Base-by-base conservation (phyloP, 2,888 invertebrate species). In the Dermolepida albohirtum region DNA sequence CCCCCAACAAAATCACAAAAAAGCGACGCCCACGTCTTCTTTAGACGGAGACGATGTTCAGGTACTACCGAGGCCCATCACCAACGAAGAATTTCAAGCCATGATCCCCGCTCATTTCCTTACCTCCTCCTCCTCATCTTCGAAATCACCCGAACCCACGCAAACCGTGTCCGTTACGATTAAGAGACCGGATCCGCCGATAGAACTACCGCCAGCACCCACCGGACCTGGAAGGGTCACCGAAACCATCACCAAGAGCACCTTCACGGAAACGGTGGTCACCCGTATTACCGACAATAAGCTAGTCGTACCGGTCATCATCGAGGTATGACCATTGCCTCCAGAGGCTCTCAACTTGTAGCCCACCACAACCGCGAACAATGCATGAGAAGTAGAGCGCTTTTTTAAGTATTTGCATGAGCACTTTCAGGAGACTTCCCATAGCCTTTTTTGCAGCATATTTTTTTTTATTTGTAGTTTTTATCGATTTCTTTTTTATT, bases 231-330 rank as follows among this genome's bases (percentile, higher is more conserved):
- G 96, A 83, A 89, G 90, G 84, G 93, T 95, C 86, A 96, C 95
- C 76, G 96, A 96, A 87, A 94, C 93, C 84, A 94, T 96, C 88
- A 96, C 96, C 84, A 96, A 95, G 89, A 94, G 95, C 82, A 96
- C 96, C 76, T 92, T 95, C 87, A 96, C 96, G 81, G 96, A 96
- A 88, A 96, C 95, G 74, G 94, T 95, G 76, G 95, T 96, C 86
- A 96, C 96, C 77, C 89, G 96, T 82, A 90, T 96, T 86, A 96
- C 96, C 79, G 95, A 96, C 87, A 96, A 96, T 88, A 90, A 92
- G 84, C 89, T 94, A 86, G 89, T 91, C 84, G 90, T 89, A 84
- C 93, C 94, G 80, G 87, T 95, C 84, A 92, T 94, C 85, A 90
- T 92, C 83, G 95, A 96, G 95, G 96, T 95, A 90, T 85, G 87